Conservation (phyloP, 2,888 invertebrate genomes). For the Himalopsyche tibetana region DNA sequence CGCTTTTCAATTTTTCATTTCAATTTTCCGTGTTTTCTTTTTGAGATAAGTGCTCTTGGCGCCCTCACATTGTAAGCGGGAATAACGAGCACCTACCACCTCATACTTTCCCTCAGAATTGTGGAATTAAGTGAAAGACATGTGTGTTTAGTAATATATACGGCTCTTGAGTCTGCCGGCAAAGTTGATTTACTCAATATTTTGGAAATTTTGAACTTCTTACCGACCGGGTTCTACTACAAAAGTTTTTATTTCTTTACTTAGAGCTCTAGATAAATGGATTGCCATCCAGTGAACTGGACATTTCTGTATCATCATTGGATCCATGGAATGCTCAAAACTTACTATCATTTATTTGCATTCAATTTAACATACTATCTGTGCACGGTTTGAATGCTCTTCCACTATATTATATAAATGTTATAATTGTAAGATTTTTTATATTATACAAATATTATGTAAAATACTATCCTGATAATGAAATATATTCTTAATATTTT, state of each 20-base stretch:
- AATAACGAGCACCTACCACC: neutral
- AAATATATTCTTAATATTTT: no score
- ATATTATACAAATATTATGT: no score
- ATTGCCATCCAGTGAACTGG: neutral
- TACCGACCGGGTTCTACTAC: neutral
- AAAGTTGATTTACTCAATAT: slow-evolving; percentile 6
- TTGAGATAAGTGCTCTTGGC: slow-evolving; percentile 27
- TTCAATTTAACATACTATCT: no score
- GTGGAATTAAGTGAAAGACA: slow-evolving; percentile 29
- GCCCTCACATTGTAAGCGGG: slow-evolving; percentile 11
- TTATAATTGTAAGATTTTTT: no score
- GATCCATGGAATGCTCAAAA: no score
- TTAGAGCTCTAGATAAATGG: neutral
- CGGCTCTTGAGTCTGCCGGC: slow-evolving; percentile 23
- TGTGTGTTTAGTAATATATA: slow-evolving; percentile 27
- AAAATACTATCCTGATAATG: no score
- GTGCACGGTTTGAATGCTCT: no score
- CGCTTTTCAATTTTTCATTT: slow-evolving; percentile 41
- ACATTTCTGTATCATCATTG: no score
- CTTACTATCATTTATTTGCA: no score
- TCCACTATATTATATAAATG: no score
- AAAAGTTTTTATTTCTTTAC: neutral
- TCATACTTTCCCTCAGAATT: slow-evolving; percentile 12
- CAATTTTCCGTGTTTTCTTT: slow-evolving; percentile 27
- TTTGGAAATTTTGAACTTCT: slow-evolving; percentile 14